Conservation (phyloP, 30 jellyfish, hydroid and myxozoan species). For the Catostylus mosaicus region DNA sequence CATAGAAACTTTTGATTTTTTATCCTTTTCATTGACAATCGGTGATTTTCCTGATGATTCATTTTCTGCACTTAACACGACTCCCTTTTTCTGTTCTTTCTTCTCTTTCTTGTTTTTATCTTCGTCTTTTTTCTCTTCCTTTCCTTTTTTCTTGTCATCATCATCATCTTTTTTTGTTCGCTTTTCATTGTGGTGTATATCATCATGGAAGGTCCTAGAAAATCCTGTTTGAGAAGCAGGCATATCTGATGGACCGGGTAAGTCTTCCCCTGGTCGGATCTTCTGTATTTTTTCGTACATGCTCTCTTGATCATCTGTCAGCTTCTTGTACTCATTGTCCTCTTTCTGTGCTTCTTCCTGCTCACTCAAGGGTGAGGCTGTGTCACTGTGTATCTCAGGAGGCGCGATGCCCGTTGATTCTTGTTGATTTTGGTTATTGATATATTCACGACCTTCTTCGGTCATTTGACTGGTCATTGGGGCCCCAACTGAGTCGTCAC, state of each 20-base stretch:
- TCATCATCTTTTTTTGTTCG: slow-evolving; percentile 41
- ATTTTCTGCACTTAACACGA: slow-evolving; percentile 28
- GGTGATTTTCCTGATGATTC: slow-evolving; percentile 30
- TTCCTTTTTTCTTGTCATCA: slow-evolving; percentile 7
- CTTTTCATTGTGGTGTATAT: slow-evolving; percentile 32
- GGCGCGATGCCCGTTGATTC: slow-evolving; percentile 13
- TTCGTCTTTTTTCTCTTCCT: background rate
- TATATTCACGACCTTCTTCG: slow-evolving; percentile 44
- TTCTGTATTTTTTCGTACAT: slow-evolving; percentile 72
- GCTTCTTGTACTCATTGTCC: slow-evolving; percentile 81
- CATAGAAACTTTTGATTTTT: background rate
- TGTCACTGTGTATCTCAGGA: slow-evolving; percentile 92
- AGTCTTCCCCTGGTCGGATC: slow-evolving; percentile 73
- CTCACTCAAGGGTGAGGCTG: slow-evolving; percentile 74
- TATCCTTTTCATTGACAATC: slow-evolving; percentile 9
- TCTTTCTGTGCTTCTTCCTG: slow-evolving; percentile 93
- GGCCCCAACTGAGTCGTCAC: slow-evolving; percentile 64
- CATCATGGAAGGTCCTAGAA: slow-evolving; percentile 25
- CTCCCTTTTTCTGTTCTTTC: slow-evolving; percentile 21
- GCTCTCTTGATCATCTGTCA: slow-evolving; percentile 73
- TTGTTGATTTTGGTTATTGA: slow-evolving; percentile 29
- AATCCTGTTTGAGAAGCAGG: slow-evolving; percentile 31
- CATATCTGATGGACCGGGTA: slow-evolving; percentile 50
- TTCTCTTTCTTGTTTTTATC: background rate
- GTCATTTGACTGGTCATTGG: slow-evolving; percentile 45